Conservation (phyloP, 2,888 invertebrate species). For the Camponotus fellah region DNA sequence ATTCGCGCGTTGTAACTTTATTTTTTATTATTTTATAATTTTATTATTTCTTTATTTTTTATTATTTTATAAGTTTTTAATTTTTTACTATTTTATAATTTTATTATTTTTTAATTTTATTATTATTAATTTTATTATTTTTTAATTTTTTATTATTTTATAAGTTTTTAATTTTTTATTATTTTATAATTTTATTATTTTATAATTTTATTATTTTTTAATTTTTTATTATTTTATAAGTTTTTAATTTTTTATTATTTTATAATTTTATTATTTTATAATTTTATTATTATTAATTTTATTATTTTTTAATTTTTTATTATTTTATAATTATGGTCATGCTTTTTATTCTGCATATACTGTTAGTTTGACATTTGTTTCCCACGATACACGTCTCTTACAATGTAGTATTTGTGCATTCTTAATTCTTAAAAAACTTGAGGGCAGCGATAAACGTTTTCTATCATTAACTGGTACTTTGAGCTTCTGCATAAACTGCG, state of each 20-base stretch:
- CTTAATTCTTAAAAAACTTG: background rate
- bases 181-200: background rate
- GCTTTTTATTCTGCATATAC: background rate
- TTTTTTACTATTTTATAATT: too few relatives aligned
- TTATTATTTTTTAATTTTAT: too few relatives aligned
- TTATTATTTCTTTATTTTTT: too few relatives aligned
- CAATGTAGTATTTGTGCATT: background rate
- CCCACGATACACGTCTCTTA: background rate
- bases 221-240: too few relatives aligned
- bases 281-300: too few relatives aligned
- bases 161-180: too few relatives aligned
- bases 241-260: too few relatives aligned
- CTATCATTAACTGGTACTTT: conserved; percentile 3
- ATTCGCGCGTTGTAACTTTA: background rate
- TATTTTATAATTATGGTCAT: background rate
- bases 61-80: too few relatives aligned
- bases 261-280: too few relatives aligned
- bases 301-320: background rate
- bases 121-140: too few relatives aligned
- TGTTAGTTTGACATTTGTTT: background rate
- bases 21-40: background rate
- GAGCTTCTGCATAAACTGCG: background rate
- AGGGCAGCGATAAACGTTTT: background rate
- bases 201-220: too few relatives aligned
- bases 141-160: too few relatives aligned